phyloP scores from a whole-genome alignment of 2,113 vertebrate species.

The Smithornis capensis region DNA sequence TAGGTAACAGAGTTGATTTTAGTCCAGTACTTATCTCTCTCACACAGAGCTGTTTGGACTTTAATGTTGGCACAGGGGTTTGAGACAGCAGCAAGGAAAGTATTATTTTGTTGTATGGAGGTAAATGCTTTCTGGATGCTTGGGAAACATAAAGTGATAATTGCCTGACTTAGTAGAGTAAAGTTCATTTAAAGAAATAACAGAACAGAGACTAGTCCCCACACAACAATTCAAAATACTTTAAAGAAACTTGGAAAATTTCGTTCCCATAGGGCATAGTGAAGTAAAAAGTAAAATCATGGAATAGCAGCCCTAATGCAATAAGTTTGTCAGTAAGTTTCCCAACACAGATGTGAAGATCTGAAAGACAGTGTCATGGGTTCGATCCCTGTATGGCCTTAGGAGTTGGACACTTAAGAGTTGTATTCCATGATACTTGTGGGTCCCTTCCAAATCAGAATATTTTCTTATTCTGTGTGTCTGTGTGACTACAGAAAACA shows the following conservation, averaged over 20 bases:
- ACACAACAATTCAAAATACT: background rate
- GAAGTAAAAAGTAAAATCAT: background rate
- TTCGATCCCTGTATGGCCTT: background rate
- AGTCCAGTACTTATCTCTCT: conserved; percentile 13
- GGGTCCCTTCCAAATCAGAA: background rate
- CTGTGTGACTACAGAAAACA: background rate
- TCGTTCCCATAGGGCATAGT: background rate
- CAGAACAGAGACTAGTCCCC: background rate
- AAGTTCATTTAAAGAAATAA: background rate
- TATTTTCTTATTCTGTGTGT: background rate
- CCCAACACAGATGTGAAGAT: background rate
- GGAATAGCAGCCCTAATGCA: background rate
- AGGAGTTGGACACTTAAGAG: background rate
- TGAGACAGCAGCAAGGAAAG: background rate
- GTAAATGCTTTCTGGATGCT: background rate
- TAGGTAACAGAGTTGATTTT: conserved; percentile 10
- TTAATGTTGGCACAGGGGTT: conserved; percentile 10
- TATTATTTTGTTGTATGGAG: background rate
- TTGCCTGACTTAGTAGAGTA: background rate
- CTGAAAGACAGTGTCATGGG: background rate
- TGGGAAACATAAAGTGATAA: background rate
- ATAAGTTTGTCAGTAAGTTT: background rate
- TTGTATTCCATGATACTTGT: background rate
- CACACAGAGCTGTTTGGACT: background rate
- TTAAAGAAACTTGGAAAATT: background rate